A percentile compares a stretch with the other conserved stretches of the same genome.
These are phyloP conservation scores for Rhegmatorhina hoffmannsi DNA, from an alignment of 2,113 vertebrate genomes.

Conservation along the genomic window DNA sequence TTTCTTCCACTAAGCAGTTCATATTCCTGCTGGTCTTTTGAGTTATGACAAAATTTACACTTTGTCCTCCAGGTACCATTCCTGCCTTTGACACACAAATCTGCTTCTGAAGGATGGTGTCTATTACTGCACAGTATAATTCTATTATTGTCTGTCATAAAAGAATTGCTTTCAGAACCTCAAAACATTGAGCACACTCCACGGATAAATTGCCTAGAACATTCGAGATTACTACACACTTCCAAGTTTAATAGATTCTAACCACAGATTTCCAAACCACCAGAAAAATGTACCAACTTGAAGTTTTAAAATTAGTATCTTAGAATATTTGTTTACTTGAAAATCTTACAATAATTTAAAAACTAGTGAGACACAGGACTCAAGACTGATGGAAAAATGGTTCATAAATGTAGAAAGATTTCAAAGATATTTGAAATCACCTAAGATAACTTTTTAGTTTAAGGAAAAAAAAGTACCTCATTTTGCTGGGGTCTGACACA, in stretches of 20 bases:
- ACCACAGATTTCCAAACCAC: neutral
- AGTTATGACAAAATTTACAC: neutral
- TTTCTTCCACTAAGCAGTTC: neutral
- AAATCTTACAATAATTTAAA: neutral
- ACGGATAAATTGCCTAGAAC: neutral
- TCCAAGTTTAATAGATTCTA: neutral
- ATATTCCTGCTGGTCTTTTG: neutral
- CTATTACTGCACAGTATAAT: neutral
- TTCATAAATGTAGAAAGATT: neutral
- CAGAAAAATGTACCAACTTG: neutral
- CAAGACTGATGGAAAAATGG: neutral
- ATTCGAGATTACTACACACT: neutral
- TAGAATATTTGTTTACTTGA: neutral
- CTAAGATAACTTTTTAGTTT: neutral
- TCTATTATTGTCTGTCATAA: neutral
- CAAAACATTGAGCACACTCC: neutral
- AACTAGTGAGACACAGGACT: neutral
- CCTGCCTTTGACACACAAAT: neutral
- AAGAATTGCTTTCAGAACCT: constrained; percentile 1
- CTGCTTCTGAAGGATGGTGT: neutral
- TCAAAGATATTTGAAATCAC: neutral
- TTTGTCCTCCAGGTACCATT: neutral
- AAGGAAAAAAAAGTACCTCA: neutral
- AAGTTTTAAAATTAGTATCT: neutral
- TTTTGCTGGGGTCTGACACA: neutral